Evolutionary conservation across 2,888 invertebrate genomes (phyloP), one percentile per base, ranked within the genome.

Genomic region (Argyra leucocephala): DNA sequence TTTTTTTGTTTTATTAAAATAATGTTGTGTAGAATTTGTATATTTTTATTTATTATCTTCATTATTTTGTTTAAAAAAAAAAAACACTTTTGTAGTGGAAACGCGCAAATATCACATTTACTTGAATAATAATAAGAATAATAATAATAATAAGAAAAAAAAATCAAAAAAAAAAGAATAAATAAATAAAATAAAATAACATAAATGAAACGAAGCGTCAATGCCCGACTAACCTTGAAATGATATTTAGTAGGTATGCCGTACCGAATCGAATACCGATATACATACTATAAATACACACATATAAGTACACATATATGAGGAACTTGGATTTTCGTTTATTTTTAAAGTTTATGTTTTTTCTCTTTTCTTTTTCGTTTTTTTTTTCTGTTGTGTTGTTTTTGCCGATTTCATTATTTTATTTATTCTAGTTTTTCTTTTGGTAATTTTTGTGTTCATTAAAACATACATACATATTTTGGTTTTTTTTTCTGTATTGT

Each of bases 151-250:
- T 65, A 66, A 63, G 64, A 63, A 60, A 64, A 31, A 61, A 63
- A 58, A 48, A 64, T 26, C 7, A 64, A 36, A 61, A 63, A 57
- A 48, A 64, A 57, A 12, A 9, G n/a, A 22, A 31, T 58, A 15
- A 26, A 63, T 3, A 48, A 31, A 9, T 12, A 48, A 48, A 48
- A 48, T 48, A n/a, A 48, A 48, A 18, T 18, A 48, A 31, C 7
- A 5, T 65, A 68, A 66, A 65, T 48, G 48, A 48, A 48, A 48
- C 65, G 67, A 68, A 78, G 75, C 78, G 79, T 79, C 79, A 79
- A 79, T 77, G 79, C 73, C 76, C 79, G 76, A 78, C 77, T 77
- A 79, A 79, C 79, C 79, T 79, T 79, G 79, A 78, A 78, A 78
- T 48, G 48, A 48, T 48, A 48, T 48, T 48, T n/a, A 72, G 75